Base-by-base conservation (phyloP, 2,888 invertebrate genomes). In the Lasius fuliginosus region DNA sequence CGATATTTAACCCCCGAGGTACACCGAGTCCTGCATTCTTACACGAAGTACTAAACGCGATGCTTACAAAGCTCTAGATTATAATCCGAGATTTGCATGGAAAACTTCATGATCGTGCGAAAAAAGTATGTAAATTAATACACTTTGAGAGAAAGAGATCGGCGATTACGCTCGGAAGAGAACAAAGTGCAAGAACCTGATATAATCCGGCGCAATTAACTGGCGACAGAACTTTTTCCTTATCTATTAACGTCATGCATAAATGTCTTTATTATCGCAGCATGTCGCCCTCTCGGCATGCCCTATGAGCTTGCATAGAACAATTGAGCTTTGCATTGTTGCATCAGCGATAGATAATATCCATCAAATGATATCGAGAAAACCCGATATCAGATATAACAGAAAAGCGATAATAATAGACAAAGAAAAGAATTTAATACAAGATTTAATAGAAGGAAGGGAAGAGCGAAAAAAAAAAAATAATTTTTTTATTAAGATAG, bases 81-180 rank as follows among this genome's bases (percentile, higher is more conserved):
- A 46, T 81, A 81, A 81, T 81, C 79, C 27, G 18, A 60, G 73
- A 81, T 71, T 79, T 81, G 73, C 79, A 81, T 73, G 73, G 73
- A 60, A 73, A 81, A 81, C 79, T 81, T 81, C 60, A 60, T 36
- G 79, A 81, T 81, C 79, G 79, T 60, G 79, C 79, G 79, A 81
- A 71, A 81, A 71, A 71, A 71, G 79, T 73, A 81, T 81, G 79
- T 81, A 81, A 84, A 84, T 84, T 79, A 82, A 82, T 82, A 82
- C 64, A 64, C 82, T 81, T 65, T 42, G 56, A 67, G 64, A 81
- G 81, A 65, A 40, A 73, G 84, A 69, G 79, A 79, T 71, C 79
- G 42, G 23, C 23, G 79, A 79, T 79, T 79, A 60, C 79, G 73
- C 33, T 33, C 18, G 79, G 77, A 4, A 73, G 42, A 73, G 58